Evolutionary conservation across 2,888 invertebrate species (phyloP), one percentile per base, ranked within the genome.

Genomic region (Heliconius aoede): DNA sequence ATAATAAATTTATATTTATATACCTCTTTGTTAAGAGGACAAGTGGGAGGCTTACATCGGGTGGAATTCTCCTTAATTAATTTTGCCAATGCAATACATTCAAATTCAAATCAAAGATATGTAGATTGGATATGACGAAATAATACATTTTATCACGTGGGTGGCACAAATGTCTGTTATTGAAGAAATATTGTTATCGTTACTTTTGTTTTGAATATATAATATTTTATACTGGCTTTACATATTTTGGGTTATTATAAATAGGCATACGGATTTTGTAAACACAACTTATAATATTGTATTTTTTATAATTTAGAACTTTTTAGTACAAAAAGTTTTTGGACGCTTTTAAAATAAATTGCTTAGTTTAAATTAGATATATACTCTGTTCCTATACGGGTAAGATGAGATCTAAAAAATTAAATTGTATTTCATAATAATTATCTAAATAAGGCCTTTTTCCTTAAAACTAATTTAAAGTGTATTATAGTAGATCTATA

Each of bases 51-150:
- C 36, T 72, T 74, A 64, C 73, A 26, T 69, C 73, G 74, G 76
- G 72, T 79, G 76, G 78, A 75, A 75, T 73, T 76, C 72, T 71
- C 64, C 28, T 51, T 74, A 73, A 79, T 79, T 79, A 79, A 78
- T 79, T 79, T 74, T 76, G 72, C 68, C 46, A 40, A 65, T 65
- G 58, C 62, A 69, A 69, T 55, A 58, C 46, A 71, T 76, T 76
- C 64, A 36, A 28, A 76, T 64, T 71, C 36, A 72, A 72, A 72
- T 76, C n/a, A 62, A 40, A 40, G 69, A 51, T 76, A 73, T 72
- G 76, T 76, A 76, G 79, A 79, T 79, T 79, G 58, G 72, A 58
- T 74, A 11, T 77, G 69, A 77, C 74, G 72, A 68, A 76, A 67
- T 77, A 65, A 32, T 67, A 72, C n/a, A 64, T 71, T 79, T 62